Percentiles rank a stretch among this genome's conserved stretches.
phyloP scores from a whole-genome alignment of 1,140 invertebrate genomes.

The Hirudo medicinalis region DNA sequence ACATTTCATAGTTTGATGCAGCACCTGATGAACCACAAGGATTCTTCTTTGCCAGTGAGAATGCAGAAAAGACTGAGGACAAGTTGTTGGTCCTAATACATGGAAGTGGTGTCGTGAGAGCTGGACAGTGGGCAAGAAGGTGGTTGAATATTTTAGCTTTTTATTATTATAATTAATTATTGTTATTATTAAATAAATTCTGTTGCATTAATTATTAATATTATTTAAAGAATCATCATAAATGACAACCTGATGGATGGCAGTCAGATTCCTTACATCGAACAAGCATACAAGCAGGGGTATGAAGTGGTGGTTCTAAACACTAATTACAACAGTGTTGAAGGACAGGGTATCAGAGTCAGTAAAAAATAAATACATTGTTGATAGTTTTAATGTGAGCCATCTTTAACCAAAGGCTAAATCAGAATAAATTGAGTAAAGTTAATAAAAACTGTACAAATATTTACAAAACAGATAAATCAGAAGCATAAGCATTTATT shows the following conservation, averaged over 20 bases:
- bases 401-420: too few relatives aligned
- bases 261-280: conserved; percentile 61
- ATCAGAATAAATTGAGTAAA: too few relatives aligned
- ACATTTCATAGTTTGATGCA: conserved; percentile 31
- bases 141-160: conserved; percentile 24
- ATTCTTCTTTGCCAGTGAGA: conserved; percentile 33
- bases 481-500: not conserved
- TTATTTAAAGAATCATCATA: conserved; percentile 56
- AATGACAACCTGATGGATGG: conserved; percentile 60
- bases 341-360: not conserved
- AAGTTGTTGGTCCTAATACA: conserved; percentile 59
- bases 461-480: too few relatives aligned
- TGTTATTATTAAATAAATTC: too few relatives aligned
- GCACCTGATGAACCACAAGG: conserved; percentile 39
- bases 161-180: not conserved
- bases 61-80: conserved; percentile 48
- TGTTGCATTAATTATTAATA: too few relatives aligned
- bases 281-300: conserved; percentile 49
- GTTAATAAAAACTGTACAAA: too few relatives aligned
- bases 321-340: conserved; percentile 45
- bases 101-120: conserved; percentile 61
- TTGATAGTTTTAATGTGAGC: too few relatives aligned
- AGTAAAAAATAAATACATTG: too few relatives aligned
- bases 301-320: conserved; percentile 61
- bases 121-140: conserved; percentile 65